phyloP scores from a whole-genome alignment of 35 echinoderm and acorn worm genomes.

The Stichopus chloronotus region DNA sequence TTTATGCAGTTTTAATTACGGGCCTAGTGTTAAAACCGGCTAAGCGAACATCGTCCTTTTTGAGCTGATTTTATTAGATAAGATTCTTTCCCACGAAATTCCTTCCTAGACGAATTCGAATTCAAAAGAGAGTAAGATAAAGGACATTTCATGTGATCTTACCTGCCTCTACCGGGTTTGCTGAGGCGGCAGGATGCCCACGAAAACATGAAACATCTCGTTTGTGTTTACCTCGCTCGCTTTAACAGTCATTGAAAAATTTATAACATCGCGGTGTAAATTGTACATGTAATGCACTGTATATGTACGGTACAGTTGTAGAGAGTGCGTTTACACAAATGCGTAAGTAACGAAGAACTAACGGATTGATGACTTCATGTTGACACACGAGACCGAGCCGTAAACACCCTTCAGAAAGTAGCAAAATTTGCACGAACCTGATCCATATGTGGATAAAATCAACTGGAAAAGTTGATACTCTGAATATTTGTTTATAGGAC shows the following conservation, averaged over 20 bases:
- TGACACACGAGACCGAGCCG: neutral
- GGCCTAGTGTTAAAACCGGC: neutral
- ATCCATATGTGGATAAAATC: too few relatives aligned
- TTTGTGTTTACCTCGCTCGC: conserved; percentile 13
- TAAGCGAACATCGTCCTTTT: neutral
- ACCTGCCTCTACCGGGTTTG: conserved; percentile 45
- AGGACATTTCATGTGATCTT: conserved; percentile 4
- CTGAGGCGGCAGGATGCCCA: conserved; percentile 35
- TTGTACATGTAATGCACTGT: neutral
- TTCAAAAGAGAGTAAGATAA: neutral
- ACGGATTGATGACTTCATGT: neutral
- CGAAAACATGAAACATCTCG: conserved; percentile 27
- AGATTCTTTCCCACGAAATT: neutral
- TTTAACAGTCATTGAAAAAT: conserved; percentile 8
- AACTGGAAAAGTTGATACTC: too few relatives aligned
- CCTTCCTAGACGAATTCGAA: neutral
- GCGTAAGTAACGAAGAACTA: neutral
- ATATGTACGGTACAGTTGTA: neutral
- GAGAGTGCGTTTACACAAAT: neutral
- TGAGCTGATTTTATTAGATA: neutral
- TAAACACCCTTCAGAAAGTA: neutral
- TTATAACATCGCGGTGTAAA: neutral
- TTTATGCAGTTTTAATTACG: neutral
- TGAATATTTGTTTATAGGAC: too few relatives aligned
- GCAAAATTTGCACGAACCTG: too few relatives aligned